Percentiles rank a stretch among this genome's conserved stretches.
Conservation (phyloP, 2,113 vertebrate species). For the Alligator mississippiensis region DNA sequence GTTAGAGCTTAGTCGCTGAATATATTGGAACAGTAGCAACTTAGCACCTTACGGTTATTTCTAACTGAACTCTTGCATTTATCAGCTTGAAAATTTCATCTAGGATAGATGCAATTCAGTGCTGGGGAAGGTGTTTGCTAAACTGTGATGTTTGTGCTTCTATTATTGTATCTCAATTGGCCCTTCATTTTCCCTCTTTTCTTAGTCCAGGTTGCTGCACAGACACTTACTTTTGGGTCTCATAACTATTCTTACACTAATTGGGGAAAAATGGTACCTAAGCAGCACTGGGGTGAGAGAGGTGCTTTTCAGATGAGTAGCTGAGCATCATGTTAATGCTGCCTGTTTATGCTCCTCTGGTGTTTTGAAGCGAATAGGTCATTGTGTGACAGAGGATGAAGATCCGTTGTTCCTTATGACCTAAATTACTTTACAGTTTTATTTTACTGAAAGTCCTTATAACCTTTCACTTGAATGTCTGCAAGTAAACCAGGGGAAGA, state of each 20-base stretch:
- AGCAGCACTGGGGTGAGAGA: not conserved
- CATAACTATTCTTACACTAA: fast-evolving
- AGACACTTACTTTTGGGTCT: not conserved
- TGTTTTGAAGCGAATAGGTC: not conserved
- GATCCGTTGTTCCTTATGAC: not conserved
- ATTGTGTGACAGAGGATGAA: not conserved
- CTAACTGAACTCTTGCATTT: not conserved
- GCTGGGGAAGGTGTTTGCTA: not conserved
- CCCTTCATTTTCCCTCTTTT: not conserved
- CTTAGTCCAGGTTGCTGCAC: not conserved
- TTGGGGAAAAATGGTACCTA: not conserved
- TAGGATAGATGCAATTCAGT: not conserved
- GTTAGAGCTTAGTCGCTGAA: not conserved
- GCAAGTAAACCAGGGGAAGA: too few species aligned
- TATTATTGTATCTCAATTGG: not conserved
- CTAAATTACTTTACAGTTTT: not conserved
- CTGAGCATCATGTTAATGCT: not conserved
- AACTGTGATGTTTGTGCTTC: fast-evolving
- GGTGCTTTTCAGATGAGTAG: fast-evolving
- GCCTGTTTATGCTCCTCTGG: not conserved
- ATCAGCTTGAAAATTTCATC: not conserved
- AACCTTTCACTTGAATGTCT: not conserved
- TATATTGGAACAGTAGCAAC: not conserved
- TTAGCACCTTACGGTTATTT: conserved; percentile 1
- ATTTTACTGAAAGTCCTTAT: not conserved